Evolutionary conservation across 2,113 vertebrate species (phyloP).

Genomic region (Parus major): DNA sequence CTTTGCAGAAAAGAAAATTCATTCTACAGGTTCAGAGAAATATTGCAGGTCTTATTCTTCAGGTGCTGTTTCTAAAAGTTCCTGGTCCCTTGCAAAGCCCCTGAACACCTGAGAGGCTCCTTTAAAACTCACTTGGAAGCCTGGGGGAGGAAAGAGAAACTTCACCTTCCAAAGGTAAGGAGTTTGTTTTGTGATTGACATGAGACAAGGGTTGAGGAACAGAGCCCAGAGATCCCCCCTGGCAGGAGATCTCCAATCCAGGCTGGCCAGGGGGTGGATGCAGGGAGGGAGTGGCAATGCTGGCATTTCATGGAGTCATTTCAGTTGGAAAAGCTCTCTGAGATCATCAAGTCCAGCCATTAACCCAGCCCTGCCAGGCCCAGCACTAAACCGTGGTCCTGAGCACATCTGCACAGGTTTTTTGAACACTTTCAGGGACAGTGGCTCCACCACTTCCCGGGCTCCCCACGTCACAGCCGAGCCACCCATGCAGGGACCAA

Average conservation of each 20-base stretch:
- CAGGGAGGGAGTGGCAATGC: rapidly evolving
- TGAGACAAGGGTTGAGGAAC: not conserved
- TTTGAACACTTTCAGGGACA: rapidly evolving
- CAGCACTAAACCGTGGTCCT: not conserved
- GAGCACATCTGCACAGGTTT: rapidly evolving
- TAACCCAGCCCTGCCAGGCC: not conserved
- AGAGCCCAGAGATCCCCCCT: not conserved
- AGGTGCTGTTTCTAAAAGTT: not conserved
- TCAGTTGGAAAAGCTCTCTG: rapidly evolving
- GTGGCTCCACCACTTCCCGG: not conserved
- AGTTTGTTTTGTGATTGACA: not conserved
- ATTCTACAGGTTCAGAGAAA: conserved; percentile 64
- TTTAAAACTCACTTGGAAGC: not conserved
- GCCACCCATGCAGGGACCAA: rapidly evolving
- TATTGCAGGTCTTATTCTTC: not conserved
- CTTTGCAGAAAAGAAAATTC: conserved; percentile 73
- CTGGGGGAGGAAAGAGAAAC: not conserved
- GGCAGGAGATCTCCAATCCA: not conserved
- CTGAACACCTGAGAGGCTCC: not conserved
- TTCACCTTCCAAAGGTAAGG: not conserved
- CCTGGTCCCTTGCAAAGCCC: not conserved
- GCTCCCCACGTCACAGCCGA: not conserved
- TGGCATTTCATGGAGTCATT: not conserved
- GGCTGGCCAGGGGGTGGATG: rapidly evolving
- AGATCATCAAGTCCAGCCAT: rapidly evolving